Conservation (phyloP, 1,140 invertebrate genomes). For the Archivesica marissinica region DNA sequence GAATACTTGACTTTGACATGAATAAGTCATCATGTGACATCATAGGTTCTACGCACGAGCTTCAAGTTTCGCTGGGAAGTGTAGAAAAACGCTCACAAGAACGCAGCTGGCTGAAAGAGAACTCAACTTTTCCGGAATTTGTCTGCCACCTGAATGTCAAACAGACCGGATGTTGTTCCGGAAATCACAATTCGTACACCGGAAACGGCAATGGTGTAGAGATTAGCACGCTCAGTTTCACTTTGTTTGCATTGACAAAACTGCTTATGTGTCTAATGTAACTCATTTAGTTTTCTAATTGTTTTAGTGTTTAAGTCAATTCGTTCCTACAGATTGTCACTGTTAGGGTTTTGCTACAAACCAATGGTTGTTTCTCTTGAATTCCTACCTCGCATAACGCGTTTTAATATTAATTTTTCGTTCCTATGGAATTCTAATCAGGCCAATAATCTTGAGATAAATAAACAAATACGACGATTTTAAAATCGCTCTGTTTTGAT, state of each 20-base stretch:
- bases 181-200: background rate
- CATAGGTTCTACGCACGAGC: background rate
- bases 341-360: too few species aligned
- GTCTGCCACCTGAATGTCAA: background rate
- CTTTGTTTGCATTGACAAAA: background rate
- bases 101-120: constrained; percentile 5
- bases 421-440: too few species aligned
- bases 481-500: too few species aligned
- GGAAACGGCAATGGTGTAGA: background rate
- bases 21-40: constrained; percentile 14
- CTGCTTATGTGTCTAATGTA: background rate
- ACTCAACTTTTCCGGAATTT: constrained; percentile 42
- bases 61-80: background rate
- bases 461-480: too few species aligned
- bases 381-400: too few species aligned
- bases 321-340: too few species aligned
- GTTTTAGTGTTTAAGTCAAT: too few species aligned
- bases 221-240: background rate
- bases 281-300: too few species aligned
- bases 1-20: constrained; percentile 40
- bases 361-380: too few species aligned
- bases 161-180: background rate
- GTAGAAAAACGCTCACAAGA: background rate
- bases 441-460: too few species aligned
- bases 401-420: too few species aligned